Conservation (phyloP, 2,888 invertebrate genomes). For the Leucoptera coffeella region DNA sequence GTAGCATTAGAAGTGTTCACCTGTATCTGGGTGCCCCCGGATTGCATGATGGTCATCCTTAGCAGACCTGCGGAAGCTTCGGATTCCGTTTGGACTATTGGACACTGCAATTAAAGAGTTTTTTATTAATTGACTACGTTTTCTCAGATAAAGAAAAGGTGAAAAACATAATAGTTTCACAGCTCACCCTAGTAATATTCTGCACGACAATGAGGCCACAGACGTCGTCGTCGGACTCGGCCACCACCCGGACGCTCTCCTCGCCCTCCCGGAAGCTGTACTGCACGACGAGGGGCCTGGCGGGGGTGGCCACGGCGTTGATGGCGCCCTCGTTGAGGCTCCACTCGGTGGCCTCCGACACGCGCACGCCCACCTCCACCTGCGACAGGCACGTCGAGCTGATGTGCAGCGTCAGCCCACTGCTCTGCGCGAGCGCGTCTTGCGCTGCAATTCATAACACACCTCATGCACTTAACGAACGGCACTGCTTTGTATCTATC, state of each 20-base stretch:
- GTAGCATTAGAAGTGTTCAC: too few species aligned
- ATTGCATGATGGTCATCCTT: slow-evolving; percentile 27
- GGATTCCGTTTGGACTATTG: slow-evolving; percentile 19
- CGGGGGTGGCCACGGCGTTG: not conserved
- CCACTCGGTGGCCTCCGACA: slow-evolving; percentile 15
- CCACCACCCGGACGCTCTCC: slow-evolving; percentile 22
- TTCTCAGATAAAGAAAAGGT: too few species aligned
- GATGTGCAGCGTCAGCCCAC: slow-evolving; percentile 18
- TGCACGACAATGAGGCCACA: slow-evolving; percentile 32
- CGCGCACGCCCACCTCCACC: slow-evolving; percentile 14
- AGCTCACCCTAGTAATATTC: too few species aligned
- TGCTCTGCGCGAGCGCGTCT: not conserved
- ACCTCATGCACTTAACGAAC: too few species aligned
- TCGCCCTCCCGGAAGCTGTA: slow-evolving; percentile 19
- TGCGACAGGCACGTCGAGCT: slow-evolving; percentile 19
- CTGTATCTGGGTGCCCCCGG: slow-evolving; percentile 26
- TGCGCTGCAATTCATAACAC: not conserved
- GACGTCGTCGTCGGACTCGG: slow-evolving; percentile 20
- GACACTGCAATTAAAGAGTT: slow-evolving; percentile 26
- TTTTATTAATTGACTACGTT: too few species aligned
- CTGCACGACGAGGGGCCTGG: not conserved
- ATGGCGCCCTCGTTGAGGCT: slow-evolving; percentile 9
- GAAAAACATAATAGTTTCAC: too few species aligned
- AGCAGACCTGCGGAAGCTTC: slow-evolving; percentile 13
- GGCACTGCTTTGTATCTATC: too few species aligned